Evolutionary conservation across 2,113 vertebrate genomes (phyloP), one percentile per base, ranked within the genome.

Genomic region (Murina feae): DNA sequence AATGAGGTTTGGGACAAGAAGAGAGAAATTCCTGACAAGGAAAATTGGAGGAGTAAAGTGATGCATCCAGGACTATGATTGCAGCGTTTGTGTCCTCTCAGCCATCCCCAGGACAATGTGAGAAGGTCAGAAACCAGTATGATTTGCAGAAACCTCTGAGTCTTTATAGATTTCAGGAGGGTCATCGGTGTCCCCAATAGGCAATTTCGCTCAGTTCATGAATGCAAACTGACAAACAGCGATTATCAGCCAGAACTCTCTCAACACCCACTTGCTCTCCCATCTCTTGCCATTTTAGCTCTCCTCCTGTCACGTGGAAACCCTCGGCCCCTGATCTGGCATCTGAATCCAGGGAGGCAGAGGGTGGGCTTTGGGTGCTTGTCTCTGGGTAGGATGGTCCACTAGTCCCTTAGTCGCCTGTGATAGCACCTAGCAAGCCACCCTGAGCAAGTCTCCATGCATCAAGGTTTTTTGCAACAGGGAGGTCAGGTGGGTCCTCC

Each of bases 101-200:
- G 12, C 60, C 39, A 51, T 47, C 25, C 17, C 30, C 69, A 16
- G 55, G 60, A 28, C 69, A 9, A 2, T 5, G 42, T 21, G 65
- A 92, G 37, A 78, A 86, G 18, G 44, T 44, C 11, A 47, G 86
- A 51, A 8, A 49, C 20, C 2, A 55, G 21, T n/a, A 13, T 44
- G 20, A 72, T 83, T 32, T 92, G 39, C 86, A 76, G 66, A 92
- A 63, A 86, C 37, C 49, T 30, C 7, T 53, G 13, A 11, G 9
- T 82, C n/a, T 63, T 76, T 63, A 9, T 42, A 25, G 35, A 63
- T 76, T 84, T 84, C 51, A 66, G 21, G 6, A 66, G 60, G 60
- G 17, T n/a, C 49, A 66, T 32, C 2, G 0, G 1, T 11, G 9
- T 16, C n/a, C 35, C 44, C 1, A 0, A 55, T 0, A 63, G 74